Evolutionary conservation across 2,113 vertebrate genomes (phyloP).

Genomic region (Chionodraco myersi): DNA sequence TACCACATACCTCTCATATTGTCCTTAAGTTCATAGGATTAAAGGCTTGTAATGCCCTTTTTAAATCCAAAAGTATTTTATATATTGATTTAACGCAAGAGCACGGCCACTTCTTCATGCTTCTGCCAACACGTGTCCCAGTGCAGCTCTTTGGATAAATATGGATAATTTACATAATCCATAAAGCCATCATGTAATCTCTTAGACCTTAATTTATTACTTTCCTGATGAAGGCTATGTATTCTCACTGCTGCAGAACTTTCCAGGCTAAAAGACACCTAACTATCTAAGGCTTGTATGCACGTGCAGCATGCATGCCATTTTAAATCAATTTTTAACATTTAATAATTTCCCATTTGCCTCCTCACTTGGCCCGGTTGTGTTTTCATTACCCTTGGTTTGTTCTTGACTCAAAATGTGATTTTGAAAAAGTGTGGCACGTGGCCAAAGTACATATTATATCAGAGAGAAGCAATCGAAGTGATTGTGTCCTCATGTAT

Average conservation of each 20-base stretch:
- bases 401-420: conserved; percentile 47
- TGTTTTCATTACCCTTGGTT: conserved; percentile 63
- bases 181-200: conserved; percentile 11
- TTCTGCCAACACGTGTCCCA: conserved; percentile 10
- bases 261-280: neutral
- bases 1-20: too few relatives aligned
- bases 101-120: neutral
- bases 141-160: neutral
- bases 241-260: neutral
- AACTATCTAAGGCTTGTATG: neutral
- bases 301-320: conserved; percentile 32
- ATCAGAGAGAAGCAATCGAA: conserved; percentile 15
- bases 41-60: too few relatives aligned
- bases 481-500: conserved; percentile 21
- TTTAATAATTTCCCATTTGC: conserved; percentile 52
- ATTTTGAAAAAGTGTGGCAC: conserved; percentile 49
- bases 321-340: conserved; percentile 60
- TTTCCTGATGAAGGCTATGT: neutral
- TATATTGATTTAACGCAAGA: too few relatives aligned
- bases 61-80: too few relatives aligned
- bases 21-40: too few relatives aligned
- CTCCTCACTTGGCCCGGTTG: conserved; percentile 34
- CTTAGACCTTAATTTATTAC: neutral
- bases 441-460: conserved; percentile 44
- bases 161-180: conserved; percentile 55